These are phyloP conservation scores for Sinosuthora webbiana DNA, from an alignment of 2,113 vertebrate species.

Conservation along the genomic window DNA sequence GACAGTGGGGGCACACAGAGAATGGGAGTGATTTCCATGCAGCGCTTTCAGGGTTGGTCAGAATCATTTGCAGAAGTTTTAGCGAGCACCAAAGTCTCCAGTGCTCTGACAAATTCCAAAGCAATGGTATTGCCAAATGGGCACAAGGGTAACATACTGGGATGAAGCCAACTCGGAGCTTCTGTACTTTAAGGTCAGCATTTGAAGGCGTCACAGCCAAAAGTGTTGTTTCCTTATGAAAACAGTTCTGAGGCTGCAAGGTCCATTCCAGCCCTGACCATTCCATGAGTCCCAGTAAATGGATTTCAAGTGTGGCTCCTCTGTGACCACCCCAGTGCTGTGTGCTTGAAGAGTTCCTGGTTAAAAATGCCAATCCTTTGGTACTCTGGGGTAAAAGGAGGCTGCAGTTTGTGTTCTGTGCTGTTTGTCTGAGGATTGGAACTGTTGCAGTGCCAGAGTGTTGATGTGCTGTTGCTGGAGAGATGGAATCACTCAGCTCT, in stretches of 20 bases:
- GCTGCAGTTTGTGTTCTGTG: neutral
- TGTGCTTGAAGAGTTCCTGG: neutral
- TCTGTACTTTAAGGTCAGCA: neutral
- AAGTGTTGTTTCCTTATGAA: neutral
- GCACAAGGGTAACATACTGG: accelerated
- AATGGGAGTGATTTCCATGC: neutral
- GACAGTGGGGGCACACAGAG: neutral
- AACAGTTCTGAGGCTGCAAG: neutral
- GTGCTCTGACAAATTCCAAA: neutral
- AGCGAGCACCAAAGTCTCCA: neutral
- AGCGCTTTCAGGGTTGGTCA: neutral
- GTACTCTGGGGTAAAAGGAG: neutral
- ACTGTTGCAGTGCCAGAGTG: neutral
- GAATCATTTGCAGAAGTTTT: neutral
- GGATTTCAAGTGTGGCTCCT: neutral
- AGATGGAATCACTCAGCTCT: neutral
- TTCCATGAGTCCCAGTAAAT: neutral
- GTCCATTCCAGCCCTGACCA: neutral
- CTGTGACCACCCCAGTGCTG: neutral
- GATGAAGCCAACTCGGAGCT: neutral
- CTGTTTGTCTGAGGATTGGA: neutral
- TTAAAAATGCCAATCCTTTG: neutral
- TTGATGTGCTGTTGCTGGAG: neutral
- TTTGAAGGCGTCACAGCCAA: neutral
- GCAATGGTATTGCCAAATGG: neutral